A percentile compares a stretch with the other conserved stretches of the same genome.
Evolutionary conservation across 2,113 vertebrate species (phyloP).

Genomic region (Osmerus eperlanus): DNA sequence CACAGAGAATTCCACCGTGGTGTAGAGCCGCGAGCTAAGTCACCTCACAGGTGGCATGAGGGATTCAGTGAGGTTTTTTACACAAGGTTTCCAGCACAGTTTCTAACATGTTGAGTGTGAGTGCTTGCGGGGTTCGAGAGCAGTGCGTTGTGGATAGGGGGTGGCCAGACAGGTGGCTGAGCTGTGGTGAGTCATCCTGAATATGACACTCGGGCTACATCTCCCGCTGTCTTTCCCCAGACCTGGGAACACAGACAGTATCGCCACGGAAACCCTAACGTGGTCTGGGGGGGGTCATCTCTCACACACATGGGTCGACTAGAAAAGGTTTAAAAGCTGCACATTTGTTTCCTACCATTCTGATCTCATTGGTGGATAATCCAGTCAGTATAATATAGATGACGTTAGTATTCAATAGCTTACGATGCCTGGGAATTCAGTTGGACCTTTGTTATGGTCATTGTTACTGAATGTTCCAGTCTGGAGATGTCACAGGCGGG

Average conservation of each 20-base stretch:
- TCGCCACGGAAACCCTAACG: too few relatives aligned
- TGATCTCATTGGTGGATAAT: too few relatives aligned
- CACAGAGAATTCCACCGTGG: neutral
- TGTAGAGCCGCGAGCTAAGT: neutral
- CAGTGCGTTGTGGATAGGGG: constrained; percentile 46
- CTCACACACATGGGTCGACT: too few relatives aligned
- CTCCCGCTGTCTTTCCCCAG: neutral
- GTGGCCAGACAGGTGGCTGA: constrained; percentile 60
- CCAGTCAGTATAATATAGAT: too few relatives aligned
- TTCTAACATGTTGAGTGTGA: constrained; percentile 10
- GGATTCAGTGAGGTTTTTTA: constrained; percentile 18
- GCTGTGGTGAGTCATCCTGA: constrained; percentile 65
- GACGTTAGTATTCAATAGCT: too few relatives aligned
- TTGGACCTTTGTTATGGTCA: too few relatives aligned
- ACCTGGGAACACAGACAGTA: neutral
- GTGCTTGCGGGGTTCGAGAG: constrained; percentile 29
- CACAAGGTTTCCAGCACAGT: constrained; percentile 22
- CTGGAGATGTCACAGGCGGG: constrained; percentile 32
- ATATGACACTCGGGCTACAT: constrained; percentile 45
- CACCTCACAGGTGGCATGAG: constrained; percentile 28
- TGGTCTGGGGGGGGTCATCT: too few relatives aligned
- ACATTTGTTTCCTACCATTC: too few relatives aligned
- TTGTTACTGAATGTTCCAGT: neutral
- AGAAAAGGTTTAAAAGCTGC: too few relatives aligned
- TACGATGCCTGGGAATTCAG: too few relatives aligned